Conservation (phyloP, 2,888 invertebrate genomes). For the Parnassius orleans region DNA sequence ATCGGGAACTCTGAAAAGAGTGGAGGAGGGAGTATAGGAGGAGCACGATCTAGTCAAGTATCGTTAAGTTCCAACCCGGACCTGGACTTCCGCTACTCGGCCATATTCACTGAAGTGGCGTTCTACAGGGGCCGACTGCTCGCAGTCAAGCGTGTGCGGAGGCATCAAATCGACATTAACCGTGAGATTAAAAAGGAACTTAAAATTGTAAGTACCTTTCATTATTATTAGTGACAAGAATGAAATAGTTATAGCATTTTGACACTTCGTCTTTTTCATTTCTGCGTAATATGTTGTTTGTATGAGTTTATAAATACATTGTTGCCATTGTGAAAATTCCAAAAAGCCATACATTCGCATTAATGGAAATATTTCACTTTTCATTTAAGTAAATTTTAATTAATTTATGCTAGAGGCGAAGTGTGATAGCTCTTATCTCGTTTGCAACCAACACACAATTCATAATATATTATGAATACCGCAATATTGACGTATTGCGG, state of each 20-base stretch:
- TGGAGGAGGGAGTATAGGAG: slow-evolving; percentile 51
- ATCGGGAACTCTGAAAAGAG: slow-evolving; percentile 71
- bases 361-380: no score
- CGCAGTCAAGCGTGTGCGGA: slow-evolving; percentile 91
- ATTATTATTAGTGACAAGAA: not conserved
- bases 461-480: no score
- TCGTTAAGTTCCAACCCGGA: slow-evolving; percentile 96
- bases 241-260: not conserved
- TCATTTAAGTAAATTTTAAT: no score
- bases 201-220: slow-evolving; percentile 85
- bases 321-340: no score
- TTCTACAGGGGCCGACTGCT: slow-evolving; percentile 93
- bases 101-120: slow-evolving; percentile 94
- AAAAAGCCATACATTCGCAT: no score
- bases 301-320: no score
- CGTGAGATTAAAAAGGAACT: slow-evolving; percentile 95
- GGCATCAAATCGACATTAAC: slow-evolving; percentile 93
- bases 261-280: not conserved
- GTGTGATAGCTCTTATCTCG: no score
- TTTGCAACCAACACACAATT: no score
- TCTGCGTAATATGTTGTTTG: no score
- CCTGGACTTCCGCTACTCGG: slow-evolving; percentile 93
- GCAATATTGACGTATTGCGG: no score
- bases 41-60: slow-evolving; percentile 91
- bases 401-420: no score